These are phyloP conservation scores for Gisinianus flammeolus DNA, from an alignment of 2,888 invertebrate species.

Conservation along the genomic window DNA sequence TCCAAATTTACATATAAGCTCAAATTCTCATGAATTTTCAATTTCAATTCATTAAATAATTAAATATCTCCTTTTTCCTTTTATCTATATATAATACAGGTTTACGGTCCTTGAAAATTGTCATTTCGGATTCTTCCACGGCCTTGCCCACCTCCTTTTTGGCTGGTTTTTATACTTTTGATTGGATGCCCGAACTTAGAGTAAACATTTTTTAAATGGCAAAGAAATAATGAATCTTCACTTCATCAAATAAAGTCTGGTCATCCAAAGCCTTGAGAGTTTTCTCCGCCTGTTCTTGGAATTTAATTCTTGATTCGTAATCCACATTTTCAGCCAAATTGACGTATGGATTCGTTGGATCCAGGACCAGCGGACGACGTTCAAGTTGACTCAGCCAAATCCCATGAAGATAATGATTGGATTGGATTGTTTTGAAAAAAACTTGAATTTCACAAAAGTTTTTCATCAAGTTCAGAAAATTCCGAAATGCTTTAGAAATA, in stretches of 20 bases:
- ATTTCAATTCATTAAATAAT: too few species aligned
- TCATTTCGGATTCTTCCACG: too few species aligned
- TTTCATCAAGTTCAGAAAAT: neutral
- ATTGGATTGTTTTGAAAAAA: too few species aligned
- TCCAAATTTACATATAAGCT: too few species aligned
- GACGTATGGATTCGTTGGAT: neutral
- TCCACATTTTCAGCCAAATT: neutral
- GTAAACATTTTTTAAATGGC: neutral
- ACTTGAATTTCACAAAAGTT: neutral
- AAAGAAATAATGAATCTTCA: neutral
- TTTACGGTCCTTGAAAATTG: too few species aligned
- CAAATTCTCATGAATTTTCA: too few species aligned
- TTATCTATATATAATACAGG: too few species aligned
- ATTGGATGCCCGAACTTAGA: neutral
- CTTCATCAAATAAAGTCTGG: neutral
- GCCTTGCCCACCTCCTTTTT: too few species aligned
- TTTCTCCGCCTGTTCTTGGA: neutral
- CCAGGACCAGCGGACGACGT: neutral
- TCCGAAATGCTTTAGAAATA: neutral
- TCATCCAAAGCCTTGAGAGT: neutral
- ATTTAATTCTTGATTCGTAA: neutral
- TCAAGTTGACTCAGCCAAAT: neutral
- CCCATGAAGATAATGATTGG: neutral
- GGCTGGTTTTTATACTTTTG: too few species aligned
- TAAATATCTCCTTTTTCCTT: too few species aligned